phyloP scores from a whole-genome alignment of 2,113 vertebrate species.

The Craseonycteris thonglongyai region DNA sequence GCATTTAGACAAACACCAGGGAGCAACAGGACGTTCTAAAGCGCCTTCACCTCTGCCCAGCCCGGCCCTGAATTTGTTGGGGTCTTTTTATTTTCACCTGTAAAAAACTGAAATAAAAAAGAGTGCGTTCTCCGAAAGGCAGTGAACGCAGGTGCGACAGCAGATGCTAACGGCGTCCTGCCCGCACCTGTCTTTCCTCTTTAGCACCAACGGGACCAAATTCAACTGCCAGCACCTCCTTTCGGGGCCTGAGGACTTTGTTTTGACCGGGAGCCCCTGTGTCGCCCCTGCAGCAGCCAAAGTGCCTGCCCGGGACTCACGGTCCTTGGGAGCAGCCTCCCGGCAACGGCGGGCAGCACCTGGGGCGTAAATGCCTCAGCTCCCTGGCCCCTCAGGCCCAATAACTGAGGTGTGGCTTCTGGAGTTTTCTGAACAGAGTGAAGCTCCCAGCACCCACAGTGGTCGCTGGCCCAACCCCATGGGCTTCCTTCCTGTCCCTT shows the following conservation, averaged over 20 bases:
- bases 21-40: background rate
- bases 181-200: background rate
- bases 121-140: background rate
- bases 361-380: background rate
- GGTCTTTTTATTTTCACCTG: background rate
- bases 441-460: background rate
- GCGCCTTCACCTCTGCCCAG: background rate
- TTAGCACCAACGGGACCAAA: background rate
- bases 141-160: accelerated
- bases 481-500: background rate
- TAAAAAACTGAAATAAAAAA: background rate
- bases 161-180: background rate
- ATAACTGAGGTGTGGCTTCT: background rate
- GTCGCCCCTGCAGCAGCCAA: background rate
- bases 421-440: background rate
- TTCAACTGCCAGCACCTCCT: background rate
- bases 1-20: background rate
- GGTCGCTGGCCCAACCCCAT: background rate
- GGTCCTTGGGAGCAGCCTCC: background rate
- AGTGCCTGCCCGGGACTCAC: background rate
- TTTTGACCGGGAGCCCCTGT: background rate
- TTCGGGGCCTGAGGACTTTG: background rate
- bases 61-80: background rate
- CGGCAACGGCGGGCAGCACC: background rate
- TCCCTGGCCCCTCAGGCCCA: background rate